A percentile compares a stretch with the other conserved stretches of the same genome.
These are phyloP conservation scores for Sparidentex hasta DNA, from an alignment of 2,797 vertebrate genomes.

Conservation along the genomic window DNA sequence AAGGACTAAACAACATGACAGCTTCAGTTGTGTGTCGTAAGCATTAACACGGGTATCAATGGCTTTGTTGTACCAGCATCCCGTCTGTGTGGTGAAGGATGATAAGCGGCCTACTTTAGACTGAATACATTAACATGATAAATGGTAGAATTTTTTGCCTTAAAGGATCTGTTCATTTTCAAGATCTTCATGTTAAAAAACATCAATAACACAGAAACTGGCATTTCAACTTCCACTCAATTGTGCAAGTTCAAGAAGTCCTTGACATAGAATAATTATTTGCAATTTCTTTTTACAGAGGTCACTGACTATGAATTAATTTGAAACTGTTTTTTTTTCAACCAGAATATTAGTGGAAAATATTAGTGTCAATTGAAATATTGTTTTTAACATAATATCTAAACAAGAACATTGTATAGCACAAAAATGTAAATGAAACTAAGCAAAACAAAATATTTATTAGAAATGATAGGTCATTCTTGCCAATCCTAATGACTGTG, in stretches of 20 bases:
- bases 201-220: neutral
- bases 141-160: conserved; percentile 12
- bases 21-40: conserved; percentile 35
- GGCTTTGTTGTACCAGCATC: conserved; percentile 58
- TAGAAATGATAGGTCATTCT: neutral
- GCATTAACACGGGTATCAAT: conserved; percentile 61
- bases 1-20: conserved; percentile 60
- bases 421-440: neutral
- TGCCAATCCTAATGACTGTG: neutral
- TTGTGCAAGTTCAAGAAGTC: neutral
- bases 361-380: neutral
- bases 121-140: conserved; percentile 56
- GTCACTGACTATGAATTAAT: neutral
- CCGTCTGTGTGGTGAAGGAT: conserved; percentile 46
- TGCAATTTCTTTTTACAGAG: neutral
- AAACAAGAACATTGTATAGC: neutral
- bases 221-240: neutral
- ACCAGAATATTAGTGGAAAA: neutral
- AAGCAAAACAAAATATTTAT: neutral
- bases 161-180: neutral
- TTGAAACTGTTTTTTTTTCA: neutral
- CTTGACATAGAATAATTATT: neutral
- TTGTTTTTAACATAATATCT: neutral
- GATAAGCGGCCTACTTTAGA: conserved; percentile 55
- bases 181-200: neutral